A percentile compares a stretch with the other conserved stretches of the same genome.
Conservation (phyloP, 1,140 invertebrate genomes). For the Hycleus cichorii region DNA sequence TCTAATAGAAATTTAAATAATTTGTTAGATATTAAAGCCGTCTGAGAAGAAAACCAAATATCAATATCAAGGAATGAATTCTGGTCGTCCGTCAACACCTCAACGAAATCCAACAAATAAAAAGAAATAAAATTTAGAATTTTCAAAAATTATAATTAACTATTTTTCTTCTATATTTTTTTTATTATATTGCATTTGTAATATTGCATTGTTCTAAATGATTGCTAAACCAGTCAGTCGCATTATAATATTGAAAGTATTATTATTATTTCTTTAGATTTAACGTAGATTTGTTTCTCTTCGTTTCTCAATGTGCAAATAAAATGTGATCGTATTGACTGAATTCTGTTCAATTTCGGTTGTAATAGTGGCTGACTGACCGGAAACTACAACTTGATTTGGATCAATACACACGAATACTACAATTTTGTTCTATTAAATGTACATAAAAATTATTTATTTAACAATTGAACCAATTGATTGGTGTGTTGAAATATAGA, state of each 20-base stretch:
- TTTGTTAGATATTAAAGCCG: conserved; percentile 86
- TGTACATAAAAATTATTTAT: too few species aligned
- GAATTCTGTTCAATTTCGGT: too few species aligned
- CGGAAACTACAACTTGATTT: too few species aligned
- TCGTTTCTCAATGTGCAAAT: background rate
- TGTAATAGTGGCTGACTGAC: too few species aligned
- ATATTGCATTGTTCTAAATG: conserved; percentile 11
- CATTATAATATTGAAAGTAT: conserved; percentile 7
- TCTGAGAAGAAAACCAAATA: conserved; percentile 99
- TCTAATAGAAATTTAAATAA: too few species aligned
- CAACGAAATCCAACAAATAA: conserved; percentile 69
- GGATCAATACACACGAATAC: too few species aligned
- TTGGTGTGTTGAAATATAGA: too few species aligned
- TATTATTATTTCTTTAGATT: conserved; percentile 11
- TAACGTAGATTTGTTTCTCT: conserved; percentile 13
- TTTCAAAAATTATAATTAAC: background rate
- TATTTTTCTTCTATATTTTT: conserved; percentile 4
- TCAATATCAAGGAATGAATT: conserved; percentile 84
- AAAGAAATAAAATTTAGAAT: conserved; percentile 59
- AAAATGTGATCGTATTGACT: too few species aligned
- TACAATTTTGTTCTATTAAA: too few species aligned
- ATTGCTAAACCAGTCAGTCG: conserved; percentile 13
- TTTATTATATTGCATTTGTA: conserved; percentile 15
- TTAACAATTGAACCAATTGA: too few species aligned
- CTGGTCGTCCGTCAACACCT: conserved; percentile 76